These are phyloP conservation scores for Rutpela maculata DNA, from an alignment of 2,888 invertebrate genomes.

Conservation along the genomic window DNA sequence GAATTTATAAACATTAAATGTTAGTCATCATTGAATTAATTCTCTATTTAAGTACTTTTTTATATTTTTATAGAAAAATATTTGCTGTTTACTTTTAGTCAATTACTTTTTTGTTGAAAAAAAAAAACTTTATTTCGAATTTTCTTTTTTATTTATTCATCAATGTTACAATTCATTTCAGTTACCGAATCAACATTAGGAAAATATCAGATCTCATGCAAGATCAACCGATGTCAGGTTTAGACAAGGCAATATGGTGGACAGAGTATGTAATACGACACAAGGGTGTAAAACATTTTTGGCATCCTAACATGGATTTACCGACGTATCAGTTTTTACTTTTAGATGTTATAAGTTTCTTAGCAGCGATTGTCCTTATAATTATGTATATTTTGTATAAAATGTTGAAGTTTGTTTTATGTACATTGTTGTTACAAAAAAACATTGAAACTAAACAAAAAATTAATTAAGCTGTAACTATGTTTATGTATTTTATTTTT, in stretches of 20 bases:
- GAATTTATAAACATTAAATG: too few species aligned
- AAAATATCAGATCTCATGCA: constrained; percentile 51
- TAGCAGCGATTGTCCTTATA: constrained; percentile 11
- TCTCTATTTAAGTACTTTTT: too few species aligned
- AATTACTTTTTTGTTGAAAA: constrained; percentile 4
- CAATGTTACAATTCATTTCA: constrained; percentile 47
- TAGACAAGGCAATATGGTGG: constrained; percentile 65
- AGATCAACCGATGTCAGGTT: constrained; percentile 62
- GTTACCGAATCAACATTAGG: constrained; percentile 56
- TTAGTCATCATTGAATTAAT: too few species aligned
- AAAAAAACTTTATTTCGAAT: background rate
- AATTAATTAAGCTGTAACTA: background rate
- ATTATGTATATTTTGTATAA: constrained; percentile 21
- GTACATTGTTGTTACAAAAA: background rate
- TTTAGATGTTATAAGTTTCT: constrained; percentile 58
- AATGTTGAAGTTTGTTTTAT: background rate
- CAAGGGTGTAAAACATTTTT: constrained; percentile 60
- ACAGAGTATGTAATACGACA: constrained; percentile 65
- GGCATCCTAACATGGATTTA: constrained; percentile 53
- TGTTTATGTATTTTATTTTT: background rate
- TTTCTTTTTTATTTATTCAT: background rate
- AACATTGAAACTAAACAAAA: background rate
- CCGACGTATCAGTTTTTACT: constrained; percentile 61
- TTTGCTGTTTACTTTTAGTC: too few species aligned
- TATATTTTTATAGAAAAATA: too few species aligned